phyloP scores from a whole-genome alignment of 2,797 vertebrate species.

The Falco peregrinus region DNA sequence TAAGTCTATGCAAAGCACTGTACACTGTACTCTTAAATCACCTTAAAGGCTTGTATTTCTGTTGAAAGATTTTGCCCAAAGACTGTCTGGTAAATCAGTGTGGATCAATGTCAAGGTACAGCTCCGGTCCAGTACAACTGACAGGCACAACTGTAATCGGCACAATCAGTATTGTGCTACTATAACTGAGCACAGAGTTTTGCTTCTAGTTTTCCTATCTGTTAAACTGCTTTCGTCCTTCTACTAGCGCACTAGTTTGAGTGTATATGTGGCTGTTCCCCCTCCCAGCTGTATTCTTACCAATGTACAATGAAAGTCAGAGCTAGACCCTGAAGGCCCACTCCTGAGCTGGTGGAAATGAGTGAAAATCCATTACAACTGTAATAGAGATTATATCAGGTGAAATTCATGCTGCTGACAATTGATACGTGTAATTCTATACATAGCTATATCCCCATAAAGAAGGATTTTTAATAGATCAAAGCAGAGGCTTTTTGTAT shows the following conservation, averaged over 20 bases:
- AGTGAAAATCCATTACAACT: background rate
- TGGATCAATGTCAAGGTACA: background rate
- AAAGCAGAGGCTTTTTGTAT: background rate
- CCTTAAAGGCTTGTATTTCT: background rate
- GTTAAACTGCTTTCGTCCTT: background rate
- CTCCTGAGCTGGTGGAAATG: background rate
- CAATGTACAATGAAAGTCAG: background rate
- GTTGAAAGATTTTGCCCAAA: background rate
- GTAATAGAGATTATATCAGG: background rate
- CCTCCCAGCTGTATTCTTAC: background rate
- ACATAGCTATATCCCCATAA: background rate
- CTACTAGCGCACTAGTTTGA: background rate
- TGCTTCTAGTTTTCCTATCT: background rate
- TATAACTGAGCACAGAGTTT: background rate
- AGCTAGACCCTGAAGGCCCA: background rate
- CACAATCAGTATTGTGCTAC: accelerated
- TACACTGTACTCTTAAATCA: background rate
- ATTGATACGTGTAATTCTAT: background rate
- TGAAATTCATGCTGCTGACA: slow-evolving; percentile 17
- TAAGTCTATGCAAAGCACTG: background rate
- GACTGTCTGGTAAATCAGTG: background rate
- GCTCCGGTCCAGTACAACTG: background rate
- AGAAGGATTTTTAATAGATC: slow-evolving; percentile 8
- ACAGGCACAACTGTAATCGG: background rate
- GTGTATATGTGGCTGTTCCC: background rate